Evolutionary conservation across 2,113 vertebrate species (phyloP).

Genomic region (Xenotilapia leptura): DNA sequence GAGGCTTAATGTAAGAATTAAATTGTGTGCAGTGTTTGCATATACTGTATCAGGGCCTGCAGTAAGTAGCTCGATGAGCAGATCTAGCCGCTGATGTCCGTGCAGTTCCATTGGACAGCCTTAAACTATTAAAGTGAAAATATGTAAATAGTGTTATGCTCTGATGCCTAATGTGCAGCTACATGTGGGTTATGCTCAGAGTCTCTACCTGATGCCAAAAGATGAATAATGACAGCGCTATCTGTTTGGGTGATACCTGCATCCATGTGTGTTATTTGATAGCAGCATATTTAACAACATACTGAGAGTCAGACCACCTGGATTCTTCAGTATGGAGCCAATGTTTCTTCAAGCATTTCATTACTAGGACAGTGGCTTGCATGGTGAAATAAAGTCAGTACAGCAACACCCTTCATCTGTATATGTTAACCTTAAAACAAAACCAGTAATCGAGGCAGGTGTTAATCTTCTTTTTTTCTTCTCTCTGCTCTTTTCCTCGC

Average conservation of each 20-base stretch:
- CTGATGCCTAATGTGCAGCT: not conserved
- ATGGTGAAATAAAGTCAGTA: not conserved
- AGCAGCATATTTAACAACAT: conserved; percentile 46
- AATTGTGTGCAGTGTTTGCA: not conserved
- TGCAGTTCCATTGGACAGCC: not conserved
- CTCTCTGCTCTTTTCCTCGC: not conserved
- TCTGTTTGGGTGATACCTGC: conserved; percentile 55
- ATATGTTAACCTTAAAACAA: not conserved
- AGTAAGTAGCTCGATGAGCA: not conserved
- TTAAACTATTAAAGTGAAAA: conserved; percentile 8
- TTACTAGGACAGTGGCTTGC: not conserved
- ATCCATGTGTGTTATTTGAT: conserved; percentile 53
- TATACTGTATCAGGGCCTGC: not conserved
- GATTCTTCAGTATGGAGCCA: conserved; percentile 4
- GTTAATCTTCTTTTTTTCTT: conserved; percentile 1
- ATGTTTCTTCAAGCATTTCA: not conserved
- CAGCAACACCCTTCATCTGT: not conserved
- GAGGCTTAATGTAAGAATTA: not conserved
- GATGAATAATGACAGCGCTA: conserved; percentile 29
- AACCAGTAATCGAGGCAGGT: not conserved
- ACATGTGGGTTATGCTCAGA: conserved; percentile 7
- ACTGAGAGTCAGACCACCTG: conserved; percentile 46
- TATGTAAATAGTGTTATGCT: not conserved
- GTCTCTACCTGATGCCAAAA: conserved; percentile 6
- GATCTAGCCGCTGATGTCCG: not conserved